A percentile compares a stretch with the other conserved stretches of the same genome.
Conservation (phyloP, 2,797 vertebrate genomes). For the Pteronotus mesoamericanus region DNA sequence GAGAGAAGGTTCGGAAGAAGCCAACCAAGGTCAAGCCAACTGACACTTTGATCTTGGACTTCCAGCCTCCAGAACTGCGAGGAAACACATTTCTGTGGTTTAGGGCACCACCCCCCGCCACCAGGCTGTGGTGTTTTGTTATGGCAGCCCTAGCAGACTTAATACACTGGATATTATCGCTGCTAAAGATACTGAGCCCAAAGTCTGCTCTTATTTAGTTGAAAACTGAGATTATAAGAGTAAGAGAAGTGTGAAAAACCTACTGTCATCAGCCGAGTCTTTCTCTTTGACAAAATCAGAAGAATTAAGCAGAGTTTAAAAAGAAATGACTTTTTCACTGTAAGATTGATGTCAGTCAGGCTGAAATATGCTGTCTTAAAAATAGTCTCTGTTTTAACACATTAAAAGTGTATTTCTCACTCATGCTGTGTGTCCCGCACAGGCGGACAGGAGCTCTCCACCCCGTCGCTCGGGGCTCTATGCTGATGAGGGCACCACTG, state of each 20-base stretch:
- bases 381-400: not conserved
- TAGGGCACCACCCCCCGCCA: not conserved
- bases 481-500: not conserved
- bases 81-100: not conserved
- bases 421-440: rapidly evolving
- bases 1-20: not conserved
- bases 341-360: not conserved
- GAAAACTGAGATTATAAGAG: not conserved
- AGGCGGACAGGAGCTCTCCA: not conserved
- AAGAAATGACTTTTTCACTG: not conserved
- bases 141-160: too few relatives aligned
- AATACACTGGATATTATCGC: not conserved
- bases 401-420: not conserved
- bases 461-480: too few relatives aligned
- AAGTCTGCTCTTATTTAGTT: not conserved
- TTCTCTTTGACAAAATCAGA: not conserved
- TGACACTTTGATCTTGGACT: not conserved
- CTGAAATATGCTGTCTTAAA: not conserved
- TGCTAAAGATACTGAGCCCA: not conserved
- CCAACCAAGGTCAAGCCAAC: not conserved
- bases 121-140: not conserved
- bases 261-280: not conserved
- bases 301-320: not conserved
- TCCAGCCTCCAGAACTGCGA: not conserved
- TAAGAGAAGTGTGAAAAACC: not conserved